A percentile compares a stretch with the other conserved stretches of the same genome.
Conservation (phyloP, 2,797 vertebrate species). For the Thunnus albacares region DNA sequence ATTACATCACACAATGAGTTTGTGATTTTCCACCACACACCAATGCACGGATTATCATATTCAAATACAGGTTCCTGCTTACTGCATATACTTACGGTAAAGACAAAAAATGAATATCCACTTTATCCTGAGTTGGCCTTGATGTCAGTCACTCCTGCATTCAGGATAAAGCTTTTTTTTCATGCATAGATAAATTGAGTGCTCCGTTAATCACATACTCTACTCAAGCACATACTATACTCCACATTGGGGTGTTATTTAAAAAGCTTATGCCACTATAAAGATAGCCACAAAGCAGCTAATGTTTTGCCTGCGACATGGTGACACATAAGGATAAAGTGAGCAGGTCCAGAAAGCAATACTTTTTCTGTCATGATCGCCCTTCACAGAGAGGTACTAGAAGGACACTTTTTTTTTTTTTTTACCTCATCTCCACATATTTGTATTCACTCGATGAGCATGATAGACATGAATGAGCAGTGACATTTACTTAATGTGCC, state of each 20-base stretch:
- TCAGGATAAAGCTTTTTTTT: conserved; percentile 3
- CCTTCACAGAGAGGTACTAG: background rate
- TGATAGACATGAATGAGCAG: too few species aligned
- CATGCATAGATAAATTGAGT: too few species aligned
- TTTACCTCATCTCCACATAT: too few species aligned
- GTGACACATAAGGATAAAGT: conserved; percentile 3
- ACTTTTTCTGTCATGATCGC: background rate
- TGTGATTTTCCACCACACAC: background rate
- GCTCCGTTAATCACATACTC: background rate
- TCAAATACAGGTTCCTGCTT: background rate
- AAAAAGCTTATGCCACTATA: background rate
- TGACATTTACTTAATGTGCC: too few species aligned
- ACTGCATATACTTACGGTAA: background rate
- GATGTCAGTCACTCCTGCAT: background rate
- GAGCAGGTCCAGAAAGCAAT: background rate
- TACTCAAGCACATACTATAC: background rate
- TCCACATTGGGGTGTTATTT: conserved; percentile 1
- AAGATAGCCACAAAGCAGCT: background rate
- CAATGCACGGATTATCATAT: background rate
- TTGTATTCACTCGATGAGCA: too few species aligned
- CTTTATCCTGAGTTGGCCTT: conserved; percentile 1
- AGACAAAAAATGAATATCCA: background rate
- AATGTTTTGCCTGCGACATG: background rate
- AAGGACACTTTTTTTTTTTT: too few species aligned
- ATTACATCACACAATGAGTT: background rate